Evolutionary conservation across 2,113 vertebrate genomes (phyloP).

Genomic region (Ceratotherium simum): DNA sequence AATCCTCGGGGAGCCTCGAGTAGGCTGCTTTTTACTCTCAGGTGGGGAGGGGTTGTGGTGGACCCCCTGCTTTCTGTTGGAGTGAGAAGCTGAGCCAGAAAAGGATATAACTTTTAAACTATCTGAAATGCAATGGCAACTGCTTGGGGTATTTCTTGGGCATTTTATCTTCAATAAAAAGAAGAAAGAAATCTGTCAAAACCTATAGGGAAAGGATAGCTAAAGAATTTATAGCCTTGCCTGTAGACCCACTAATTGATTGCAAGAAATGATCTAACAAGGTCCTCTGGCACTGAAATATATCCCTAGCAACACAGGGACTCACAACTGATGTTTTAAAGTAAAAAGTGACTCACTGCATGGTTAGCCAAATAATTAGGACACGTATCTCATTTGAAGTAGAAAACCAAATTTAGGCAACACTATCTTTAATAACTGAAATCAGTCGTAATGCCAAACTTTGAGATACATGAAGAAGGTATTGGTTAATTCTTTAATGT

Average conservation of each 20-base stretch:
- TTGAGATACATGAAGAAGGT: not conserved
- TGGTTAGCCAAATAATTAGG: slow-evolving; percentile 65
- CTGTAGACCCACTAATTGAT: slow-evolving; percentile 50
- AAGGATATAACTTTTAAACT: slow-evolving; percentile 1
- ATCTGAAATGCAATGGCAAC: not conserved
- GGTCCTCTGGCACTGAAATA: slow-evolving; percentile 31
- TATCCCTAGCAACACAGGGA: not conserved
- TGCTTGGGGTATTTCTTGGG: slow-evolving; percentile 26
- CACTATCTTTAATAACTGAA: slow-evolving; percentile 50
- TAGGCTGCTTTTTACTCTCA: slow-evolving; percentile 26
- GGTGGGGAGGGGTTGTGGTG: not conserved
- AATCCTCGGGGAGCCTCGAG: not conserved
- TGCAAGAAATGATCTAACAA: slow-evolving; percentile 54
- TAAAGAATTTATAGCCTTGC: slow-evolving; percentile 35
- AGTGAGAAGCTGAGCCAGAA: not conserved
- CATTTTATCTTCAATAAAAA: slow-evolving; percentile 64
- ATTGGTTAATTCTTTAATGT: not conserved
- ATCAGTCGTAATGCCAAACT: slow-evolving; percentile 9
- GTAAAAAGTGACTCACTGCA: slow-evolving; percentile 38
- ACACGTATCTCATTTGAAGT: slow-evolving; percentile 30
- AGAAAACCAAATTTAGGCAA: not conserved
- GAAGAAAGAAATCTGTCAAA: slow-evolving; percentile 62
- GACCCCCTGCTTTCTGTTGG: not conserved
- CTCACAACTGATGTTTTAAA: slow-evolving; percentile 52
- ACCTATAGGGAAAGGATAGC: not conserved